A percentile compares a stretch with the other conserved stretches of the same genome.
Conservation (phyloP, 2,888 invertebrate genomes). For the Cylloceria caligata region DNA sequence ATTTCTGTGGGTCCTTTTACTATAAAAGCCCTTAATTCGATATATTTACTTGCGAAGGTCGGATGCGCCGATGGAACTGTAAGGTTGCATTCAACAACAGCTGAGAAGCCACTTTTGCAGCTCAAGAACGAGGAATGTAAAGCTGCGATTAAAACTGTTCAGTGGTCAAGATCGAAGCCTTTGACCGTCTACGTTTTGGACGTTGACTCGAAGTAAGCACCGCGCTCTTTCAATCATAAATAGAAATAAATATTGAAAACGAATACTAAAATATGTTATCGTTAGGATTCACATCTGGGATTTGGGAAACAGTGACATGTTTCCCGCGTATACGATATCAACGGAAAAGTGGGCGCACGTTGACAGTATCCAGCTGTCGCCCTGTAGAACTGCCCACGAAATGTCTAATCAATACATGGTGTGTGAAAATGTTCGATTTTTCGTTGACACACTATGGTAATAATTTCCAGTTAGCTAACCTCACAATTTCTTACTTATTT, state of each 20-base stretch:
- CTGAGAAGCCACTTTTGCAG: constrained; percentile 84
- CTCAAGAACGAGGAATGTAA: constrained; percentile 78
- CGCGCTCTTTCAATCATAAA: not conserved
- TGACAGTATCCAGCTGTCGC: constrained; percentile 84
- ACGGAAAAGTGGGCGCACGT: constrained; percentile 82
- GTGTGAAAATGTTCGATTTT: constrained; percentile 69
- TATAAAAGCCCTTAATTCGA: not conserved
- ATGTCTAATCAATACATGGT: constrained; percentile 84
- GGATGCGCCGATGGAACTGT: constrained; percentile 86
- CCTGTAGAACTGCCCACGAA: constrained; percentile 79
- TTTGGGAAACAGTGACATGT: constrained; percentile 85
- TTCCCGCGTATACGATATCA: constrained; percentile 84
- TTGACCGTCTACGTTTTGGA: constrained; percentile 86
- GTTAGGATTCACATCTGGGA: constrained; percentile 86
- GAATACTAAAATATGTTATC: constrained; percentile 35
- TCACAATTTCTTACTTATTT: constrained; percentile 34
- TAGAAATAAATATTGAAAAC: constrained; percentile 19
- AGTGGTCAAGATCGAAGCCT: constrained; percentile 86
- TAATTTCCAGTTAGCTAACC: not conserved
- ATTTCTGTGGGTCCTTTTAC: not conserved
- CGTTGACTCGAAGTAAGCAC: constrained; percentile 80
- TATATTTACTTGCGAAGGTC: constrained; percentile 74
- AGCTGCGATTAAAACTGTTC: constrained; percentile 83
- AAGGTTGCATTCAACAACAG: constrained; percentile 84
- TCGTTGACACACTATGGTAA: not conserved